These are phyloP conservation scores for Habropoda laboriosa DNA, from an alignment of 1,140 invertebrate genomes.

Conservation along the genomic window DNA sequence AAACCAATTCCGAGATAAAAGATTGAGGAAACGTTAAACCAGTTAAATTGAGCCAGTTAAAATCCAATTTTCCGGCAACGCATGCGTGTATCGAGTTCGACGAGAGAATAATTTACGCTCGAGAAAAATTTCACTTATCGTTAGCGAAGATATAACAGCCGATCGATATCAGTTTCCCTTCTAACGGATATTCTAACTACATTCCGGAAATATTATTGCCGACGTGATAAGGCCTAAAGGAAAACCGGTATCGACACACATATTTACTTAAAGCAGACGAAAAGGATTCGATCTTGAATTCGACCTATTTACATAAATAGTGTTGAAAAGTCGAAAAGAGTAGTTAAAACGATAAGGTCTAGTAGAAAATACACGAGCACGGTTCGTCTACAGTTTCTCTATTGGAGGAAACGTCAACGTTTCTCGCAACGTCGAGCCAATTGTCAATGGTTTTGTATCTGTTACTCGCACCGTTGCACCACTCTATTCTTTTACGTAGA, in stretches of 20 bases:
- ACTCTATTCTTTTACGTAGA: neutral
- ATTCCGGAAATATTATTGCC: constrained; percentile 33
- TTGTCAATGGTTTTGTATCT: constrained; percentile 54
- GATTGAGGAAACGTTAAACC: neutral
- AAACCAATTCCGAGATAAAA: constrained; percentile 8
- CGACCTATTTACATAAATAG: too few species aligned
- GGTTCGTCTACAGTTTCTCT: neutral
- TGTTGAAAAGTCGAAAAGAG: neutral
- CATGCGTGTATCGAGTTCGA: neutral
- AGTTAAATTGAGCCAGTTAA: neutral
- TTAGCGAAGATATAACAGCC: constrained; percentile 30
- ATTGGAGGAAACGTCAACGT: constrained; percentile 17
- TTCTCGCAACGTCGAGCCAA: constrained; percentile 47
- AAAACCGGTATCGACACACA: neutral
- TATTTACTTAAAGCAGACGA: neutral
- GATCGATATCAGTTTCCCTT: constrained; percentile 35
- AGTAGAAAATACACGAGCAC: neutral
- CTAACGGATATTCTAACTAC: constrained; percentile 35
- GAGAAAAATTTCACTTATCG: neutral
- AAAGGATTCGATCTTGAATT: neutral
- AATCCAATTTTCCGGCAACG: constrained; percentile 7
- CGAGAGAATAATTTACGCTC: constrained; percentile 1
- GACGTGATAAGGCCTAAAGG: constrained; percentile 4
- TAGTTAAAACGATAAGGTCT: neutral
- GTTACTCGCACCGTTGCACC: constrained; percentile 37